Evolutionary conservation across 2,888 invertebrate species (phyloP).

Genomic region (Neocrepidodera transversa): DNA sequence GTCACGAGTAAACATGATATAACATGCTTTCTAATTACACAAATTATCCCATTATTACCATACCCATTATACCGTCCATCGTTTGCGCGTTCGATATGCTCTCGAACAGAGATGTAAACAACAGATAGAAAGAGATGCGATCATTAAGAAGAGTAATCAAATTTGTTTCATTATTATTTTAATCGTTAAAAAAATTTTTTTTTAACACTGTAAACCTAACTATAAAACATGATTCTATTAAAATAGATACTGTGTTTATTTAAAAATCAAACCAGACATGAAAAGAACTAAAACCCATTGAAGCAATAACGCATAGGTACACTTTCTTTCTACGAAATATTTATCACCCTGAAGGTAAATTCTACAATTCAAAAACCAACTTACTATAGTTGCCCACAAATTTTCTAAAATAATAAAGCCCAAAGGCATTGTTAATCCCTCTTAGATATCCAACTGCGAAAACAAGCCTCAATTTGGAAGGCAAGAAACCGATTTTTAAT

Average conservation of each 20-base stretch:
- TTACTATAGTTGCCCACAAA: background rate
- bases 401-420: constrained; percentile 17
- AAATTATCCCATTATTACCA: constrained; percentile 39
- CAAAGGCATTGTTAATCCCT: constrained; percentile 15
- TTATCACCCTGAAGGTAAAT: background rate
- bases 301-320: background rate
- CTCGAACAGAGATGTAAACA: background rate
- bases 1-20: constrained; percentile 39
- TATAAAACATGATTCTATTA: too few relatives aligned
- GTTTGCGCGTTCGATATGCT: constrained; percentile 11
- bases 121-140: background rate
- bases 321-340: background rate
- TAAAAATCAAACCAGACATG: constrained; percentile 1
- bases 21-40: constrained; percentile 43
- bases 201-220: too few relatives aligned
- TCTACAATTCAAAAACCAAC: background rate
- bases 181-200: too few relatives aligned
- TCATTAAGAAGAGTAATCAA: background rate
- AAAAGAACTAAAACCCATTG: background rate
- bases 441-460: constrained; percentile 55
- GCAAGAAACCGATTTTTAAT: constrained; percentile 51
- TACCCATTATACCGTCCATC: constrained; percentile 23
- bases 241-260: background rate
- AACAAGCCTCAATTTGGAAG: constrained; percentile 54
- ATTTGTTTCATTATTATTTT: too few relatives aligned